Evolutionary conservation across 1,140 invertebrate species (phyloP).

Genomic region (Drosophila subobscura): DNA sequence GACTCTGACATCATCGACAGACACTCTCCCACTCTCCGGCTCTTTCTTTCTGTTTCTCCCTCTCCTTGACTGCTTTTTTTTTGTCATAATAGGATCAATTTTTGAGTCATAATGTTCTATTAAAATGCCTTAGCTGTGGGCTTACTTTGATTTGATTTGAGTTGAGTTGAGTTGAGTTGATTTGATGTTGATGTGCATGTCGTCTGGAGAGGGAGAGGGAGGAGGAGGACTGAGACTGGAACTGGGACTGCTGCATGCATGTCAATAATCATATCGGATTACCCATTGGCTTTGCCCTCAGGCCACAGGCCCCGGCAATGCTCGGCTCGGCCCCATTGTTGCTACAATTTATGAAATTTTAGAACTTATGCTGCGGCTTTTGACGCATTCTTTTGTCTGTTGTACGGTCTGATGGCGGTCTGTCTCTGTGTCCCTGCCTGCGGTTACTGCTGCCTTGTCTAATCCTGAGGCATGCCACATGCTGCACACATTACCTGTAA

Average conservation of each 20-base stretch:
- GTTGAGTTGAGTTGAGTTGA: constrained; percentile 45
- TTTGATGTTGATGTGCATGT: constrained; percentile 54
- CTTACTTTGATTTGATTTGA: constrained; percentile 64
- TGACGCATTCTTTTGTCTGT: constrained; percentile 74
- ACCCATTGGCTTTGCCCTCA: constrained; percentile 69
- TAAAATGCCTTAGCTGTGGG: constrained; percentile 68
- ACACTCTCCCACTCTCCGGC: not conserved
- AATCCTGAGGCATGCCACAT: constrained; percentile 37
- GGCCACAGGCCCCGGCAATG: constrained; percentile 3
- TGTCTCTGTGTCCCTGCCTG: constrained; percentile 39
- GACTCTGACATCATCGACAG: constrained; percentile 66
- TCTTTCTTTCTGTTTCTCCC: no score
- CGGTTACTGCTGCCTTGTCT: constrained; percentile 40
- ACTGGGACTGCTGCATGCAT: constrained; percentile 63
- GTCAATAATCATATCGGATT: constrained; percentile 83
- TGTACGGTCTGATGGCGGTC: not conserved
- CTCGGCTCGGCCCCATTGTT: constrained; percentile 57
- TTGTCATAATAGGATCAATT: constrained; percentile 78
- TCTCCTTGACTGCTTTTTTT: not conserved
- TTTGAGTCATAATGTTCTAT: constrained; percentile 78
- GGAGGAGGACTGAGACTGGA: constrained; percentile 10
- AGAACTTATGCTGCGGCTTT: constrained; percentile 80
- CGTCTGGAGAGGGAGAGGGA: constrained; percentile 8
- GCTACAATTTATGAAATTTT: constrained; percentile 82
- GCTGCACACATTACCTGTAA: constrained; percentile 44